These are phyloP conservation scores for Plecotus auritus DNA, from an alignment of 2,113 vertebrate genomes.

Conservation along the genomic window DNA sequence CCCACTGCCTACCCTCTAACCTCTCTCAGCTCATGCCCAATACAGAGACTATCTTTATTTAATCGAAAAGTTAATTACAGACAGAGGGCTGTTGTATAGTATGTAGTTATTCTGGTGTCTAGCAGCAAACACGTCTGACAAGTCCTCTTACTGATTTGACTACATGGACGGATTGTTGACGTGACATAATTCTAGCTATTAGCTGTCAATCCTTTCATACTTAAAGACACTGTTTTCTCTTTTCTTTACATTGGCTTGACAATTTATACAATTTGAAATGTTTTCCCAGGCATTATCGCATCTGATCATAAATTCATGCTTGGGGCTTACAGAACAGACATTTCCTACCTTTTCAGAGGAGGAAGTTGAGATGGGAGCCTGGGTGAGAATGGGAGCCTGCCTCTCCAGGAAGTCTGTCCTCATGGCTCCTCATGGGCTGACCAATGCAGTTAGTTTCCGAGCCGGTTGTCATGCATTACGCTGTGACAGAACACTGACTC, in stretches of 20 bases:
- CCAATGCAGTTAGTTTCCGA: fast-evolving
- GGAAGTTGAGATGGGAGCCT: background rate
- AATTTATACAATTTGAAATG: background rate
- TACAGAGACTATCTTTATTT: background rate
- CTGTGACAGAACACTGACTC: background rate
- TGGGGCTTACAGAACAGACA: background rate
- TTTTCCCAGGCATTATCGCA: background rate
- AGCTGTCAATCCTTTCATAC: background rate
- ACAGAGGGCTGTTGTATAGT: background rate
- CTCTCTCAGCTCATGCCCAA: background rate
- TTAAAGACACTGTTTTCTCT: background rate
- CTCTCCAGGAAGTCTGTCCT: background rate
- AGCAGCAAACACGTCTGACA: background rate
- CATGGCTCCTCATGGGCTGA: fast-evolving
- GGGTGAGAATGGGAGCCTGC: background rate
- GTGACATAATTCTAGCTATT: slow-evolving; percentile 9
- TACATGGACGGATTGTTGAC: background rate
- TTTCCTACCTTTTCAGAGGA: background rate
- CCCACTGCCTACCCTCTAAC: background rate
- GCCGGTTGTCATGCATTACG: background rate
- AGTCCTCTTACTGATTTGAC: background rate
- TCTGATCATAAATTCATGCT: background rate
- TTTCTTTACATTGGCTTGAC: slow-evolving; percentile 9
- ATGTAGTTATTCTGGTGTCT: background rate
- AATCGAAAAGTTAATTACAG: background rate